phyloP scores from a whole-genome alignment of 2,113 vertebrate genomes.

The Montifringilla adamsi region DNA sequence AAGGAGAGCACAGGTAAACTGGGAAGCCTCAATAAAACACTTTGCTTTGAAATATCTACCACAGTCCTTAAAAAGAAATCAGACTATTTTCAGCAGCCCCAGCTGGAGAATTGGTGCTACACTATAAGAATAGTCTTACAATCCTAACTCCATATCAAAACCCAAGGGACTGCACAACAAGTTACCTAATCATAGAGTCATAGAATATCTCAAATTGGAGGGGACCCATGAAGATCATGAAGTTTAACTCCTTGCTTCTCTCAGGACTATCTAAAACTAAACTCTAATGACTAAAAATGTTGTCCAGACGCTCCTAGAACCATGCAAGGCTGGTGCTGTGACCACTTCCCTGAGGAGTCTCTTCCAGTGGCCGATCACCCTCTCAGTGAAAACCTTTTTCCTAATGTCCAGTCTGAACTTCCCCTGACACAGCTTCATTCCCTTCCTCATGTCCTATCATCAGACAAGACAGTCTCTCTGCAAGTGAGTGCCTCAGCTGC shows the following conservation, averaged over 20 bases:
- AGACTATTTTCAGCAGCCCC: neutral
- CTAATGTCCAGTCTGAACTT: neutral
- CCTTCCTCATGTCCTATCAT: neutral
- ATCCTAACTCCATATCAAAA: neutral
- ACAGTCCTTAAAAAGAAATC: neutral
- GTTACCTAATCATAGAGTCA: neutral
- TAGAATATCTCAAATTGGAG: neutral
- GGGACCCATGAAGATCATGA: neutral
- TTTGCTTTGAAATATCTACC: neutral
- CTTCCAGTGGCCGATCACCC: neutral
- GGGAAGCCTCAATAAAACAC: neutral
- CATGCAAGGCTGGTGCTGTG: neutral
- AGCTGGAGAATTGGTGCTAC: neutral
- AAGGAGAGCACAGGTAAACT: neutral
- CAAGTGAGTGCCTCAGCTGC: neutral
- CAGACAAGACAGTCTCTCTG: neutral
- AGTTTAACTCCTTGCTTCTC: neutral
- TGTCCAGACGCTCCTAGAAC: neutral
- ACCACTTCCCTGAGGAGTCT: neutral
- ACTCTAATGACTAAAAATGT: neutral
- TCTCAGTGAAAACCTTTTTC: neutral
- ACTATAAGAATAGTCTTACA: neutral
- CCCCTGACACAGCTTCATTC: neutral
- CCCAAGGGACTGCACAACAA: neutral
- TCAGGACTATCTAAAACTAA: neutral